Evolutionary conservation across 2,888 invertebrate genomes (phyloP).

Genomic region (Hemicrepidius hirtus): DNA sequence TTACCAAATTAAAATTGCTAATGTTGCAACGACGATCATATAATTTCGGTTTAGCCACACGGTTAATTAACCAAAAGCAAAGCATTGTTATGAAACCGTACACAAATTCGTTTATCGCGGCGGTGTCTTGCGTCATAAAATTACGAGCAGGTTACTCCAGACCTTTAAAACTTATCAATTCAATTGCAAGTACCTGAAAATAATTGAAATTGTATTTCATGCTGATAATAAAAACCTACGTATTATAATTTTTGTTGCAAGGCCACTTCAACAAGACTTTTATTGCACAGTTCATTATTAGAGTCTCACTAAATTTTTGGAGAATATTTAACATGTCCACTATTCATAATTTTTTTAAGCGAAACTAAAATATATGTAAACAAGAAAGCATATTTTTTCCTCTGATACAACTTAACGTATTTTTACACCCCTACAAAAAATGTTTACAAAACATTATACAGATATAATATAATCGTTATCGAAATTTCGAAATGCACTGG

Average conservation of each 20-base stretch:
- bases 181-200: conserved; percentile 41
- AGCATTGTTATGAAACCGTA: conserved; percentile 24
- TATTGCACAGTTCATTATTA: conserved; percentile 17
- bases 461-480: no score
- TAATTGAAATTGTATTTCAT: conserved; percentile 37
- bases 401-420: no score
- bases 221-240: conserved; percentile 29
- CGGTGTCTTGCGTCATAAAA: conserved; percentile 38
- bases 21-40: conserved; percentile 16
- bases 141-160: conserved; percentile 36
- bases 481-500: no score
- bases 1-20: conserved; percentile 17
- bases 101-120: conserved; percentile 25
- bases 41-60: conserved; percentile 17
- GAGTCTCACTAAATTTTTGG: neutral
- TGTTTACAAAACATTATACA: no score
- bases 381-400: no score
- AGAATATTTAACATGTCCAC: neutral
- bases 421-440: no score
- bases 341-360: no score
- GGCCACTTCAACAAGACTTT: conserved; percentile 12
- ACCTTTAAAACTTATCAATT: conserved; percentile 42
- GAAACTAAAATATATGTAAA: no score
- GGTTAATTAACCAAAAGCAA: conserved; percentile 27
- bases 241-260: conserved; percentile 35